Base-by-base conservation (phyloP, 1,140 invertebrate genomes). In the Lasaia peninsularis region DNA sequence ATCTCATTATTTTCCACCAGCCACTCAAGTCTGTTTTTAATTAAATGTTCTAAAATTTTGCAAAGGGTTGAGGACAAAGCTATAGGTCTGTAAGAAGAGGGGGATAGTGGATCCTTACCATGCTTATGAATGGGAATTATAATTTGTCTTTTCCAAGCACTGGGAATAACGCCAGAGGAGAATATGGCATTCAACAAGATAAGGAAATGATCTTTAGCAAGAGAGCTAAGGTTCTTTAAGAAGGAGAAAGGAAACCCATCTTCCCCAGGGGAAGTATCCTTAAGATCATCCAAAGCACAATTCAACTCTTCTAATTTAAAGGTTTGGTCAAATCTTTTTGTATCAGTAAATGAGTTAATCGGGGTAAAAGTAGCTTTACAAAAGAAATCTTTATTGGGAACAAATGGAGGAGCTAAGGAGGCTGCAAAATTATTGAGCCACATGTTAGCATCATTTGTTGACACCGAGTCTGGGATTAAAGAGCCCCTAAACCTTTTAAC, bases 401-500 rank as follows among this genome's bases (percentile, higher is more conserved):
- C 34, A 37, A 10, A 37, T 37, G 34, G 34, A 12, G 34, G 34
- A 37, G 34, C 34, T 37, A 37, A 1, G 6, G 34, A 37, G 14
- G n/a, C 34, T 37, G 34, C 34, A 37, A 37, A 37, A 12, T 7
- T 12, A 10, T 37, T 37, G 8, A 37, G 34, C 34, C 34, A 37
- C 2, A n/a, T 7, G 11, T 5, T 34, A 3, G 11, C 10, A n/a
- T 34, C 11, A n/a, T 34, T 34, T 10, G n/a, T 14, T 2, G 34
- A 14, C 6, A 10, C n/a, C 0, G 34, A 14, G 12, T 37, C 34
- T 14, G 34, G 12, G 8, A 34, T 20, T 21, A 33, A 33, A n/a
- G 52, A 35, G 18, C 52, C 31, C 6, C 52, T 33, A n/a, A 35
- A 53, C 20, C 32, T 53, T n/a, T n/a, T 53, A 12, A 53, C 4